Base-by-base conservation (phyloP, 1,140 invertebrate species). In the Dolichoris vasculosae region DNA sequence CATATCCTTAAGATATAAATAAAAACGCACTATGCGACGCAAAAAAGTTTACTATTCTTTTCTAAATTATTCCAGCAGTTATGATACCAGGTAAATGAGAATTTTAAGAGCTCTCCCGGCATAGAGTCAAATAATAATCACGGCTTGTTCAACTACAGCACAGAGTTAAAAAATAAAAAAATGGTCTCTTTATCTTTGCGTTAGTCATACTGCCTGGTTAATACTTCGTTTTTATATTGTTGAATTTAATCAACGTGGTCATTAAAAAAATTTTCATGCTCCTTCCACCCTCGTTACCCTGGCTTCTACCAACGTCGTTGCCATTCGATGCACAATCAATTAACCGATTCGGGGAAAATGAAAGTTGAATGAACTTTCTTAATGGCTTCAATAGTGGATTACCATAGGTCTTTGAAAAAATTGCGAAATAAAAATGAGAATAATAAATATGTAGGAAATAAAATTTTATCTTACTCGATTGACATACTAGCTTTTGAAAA, bases 261-360 rank as follows among this genome's bases (percentile, higher is more conserved):
- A 71, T 83, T 83, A 83, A 83, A 83, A 59, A 82, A 76, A 59
- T 26, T 75, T 71, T 59, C n/a, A n/a, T 13, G 80, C 67, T 40
- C 64, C 38, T 79, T 43, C 38, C 13, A 11, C 35, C 32, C 35
- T 30, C 9, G 38, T 43, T 11, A 9, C 55, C 35, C 11, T 7
- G 48, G 55, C 55, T 59, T 9, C 8, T 13, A 13, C 2, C 48
- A 51, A 2, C 15, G 11, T 13, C 15, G 48, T 17, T 17, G 40
- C 15, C n/a, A 46, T 30, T 26, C 9, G 13, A n/a, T 32, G 35
- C 35, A 67, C 80, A n/a, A 76, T 83, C 20, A 76, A 83, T 83
- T 76, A 76, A 30, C 40, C 43, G 17, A 69, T 32, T n/a, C n/a
- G 71, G 7, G 2, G 20, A 51, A 73, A 83, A 83, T 83, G n/a